These are phyloP conservation scores for Carlito syrichta DNA, from an alignment of 2,113 vertebrate species.

Conservation along the genomic window DNA sequence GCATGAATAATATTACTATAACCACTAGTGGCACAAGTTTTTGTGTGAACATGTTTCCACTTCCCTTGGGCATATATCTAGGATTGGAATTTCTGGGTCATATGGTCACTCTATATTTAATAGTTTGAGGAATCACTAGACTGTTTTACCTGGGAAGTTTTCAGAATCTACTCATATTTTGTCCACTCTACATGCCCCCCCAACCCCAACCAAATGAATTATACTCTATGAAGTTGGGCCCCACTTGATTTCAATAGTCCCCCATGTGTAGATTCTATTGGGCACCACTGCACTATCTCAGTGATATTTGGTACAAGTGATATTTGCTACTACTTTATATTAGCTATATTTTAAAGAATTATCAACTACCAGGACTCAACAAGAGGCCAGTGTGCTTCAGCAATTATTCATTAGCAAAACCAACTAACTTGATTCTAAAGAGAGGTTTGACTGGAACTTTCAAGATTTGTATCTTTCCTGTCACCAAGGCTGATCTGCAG, in stretches of 20 bases:
- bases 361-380: constrained; percentile 1
- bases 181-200: background rate
- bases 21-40: background rate
- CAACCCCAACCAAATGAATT: background rate
- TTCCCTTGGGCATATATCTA: background rate
- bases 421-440: background rate
- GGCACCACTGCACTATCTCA: background rate
- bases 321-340: background rate
- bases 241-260: background rate
- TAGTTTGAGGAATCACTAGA: background rate
- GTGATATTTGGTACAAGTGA: background rate
- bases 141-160: background rate
- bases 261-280: background rate
- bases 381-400: background rate
- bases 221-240: background rate
- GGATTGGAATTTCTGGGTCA: background rate
- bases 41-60: background rate
- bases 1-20: background rate
- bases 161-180: background rate
- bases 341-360: constrained; percentile 10
- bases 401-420: constrained; percentile 34
- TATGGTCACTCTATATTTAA: background rate
- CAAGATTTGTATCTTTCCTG: constrained; percentile 29
- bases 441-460: constrained; percentile 4
- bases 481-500: background rate